Percentiles rank a stretch among this genome's conserved stretches.
Conservation (phyloP, 2,113 vertebrate species). For the Cyphomyrus discorhynchus region DNA sequence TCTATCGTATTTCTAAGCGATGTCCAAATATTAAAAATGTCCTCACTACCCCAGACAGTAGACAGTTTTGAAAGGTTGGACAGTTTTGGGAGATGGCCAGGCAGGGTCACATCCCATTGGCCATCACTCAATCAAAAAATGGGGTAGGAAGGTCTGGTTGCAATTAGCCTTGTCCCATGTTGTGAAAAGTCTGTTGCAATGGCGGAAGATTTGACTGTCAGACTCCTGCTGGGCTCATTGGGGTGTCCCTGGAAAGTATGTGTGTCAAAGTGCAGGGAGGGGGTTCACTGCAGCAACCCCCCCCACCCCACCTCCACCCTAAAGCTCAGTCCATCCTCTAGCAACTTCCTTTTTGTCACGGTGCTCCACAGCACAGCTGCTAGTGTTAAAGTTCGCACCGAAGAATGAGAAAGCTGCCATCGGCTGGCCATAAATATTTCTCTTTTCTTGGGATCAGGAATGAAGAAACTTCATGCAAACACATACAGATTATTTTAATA, state of each 20-base stretch:
- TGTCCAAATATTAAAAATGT: background rate
- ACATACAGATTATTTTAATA: slow-evolving; percentile 26
- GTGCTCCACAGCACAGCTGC: slow-evolving; percentile 46
- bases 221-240: slow-evolving; percentile 67
- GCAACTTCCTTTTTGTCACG: slow-evolving; percentile 34
- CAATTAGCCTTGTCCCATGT: slow-evolving; percentile 69
- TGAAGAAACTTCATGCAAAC: slow-evolving; percentile 42
- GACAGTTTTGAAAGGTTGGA: slow-evolving; percentile 62
- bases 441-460: slow-evolving; percentile 30
- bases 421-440: slow-evolving; percentile 36
- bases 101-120: slow-evolving; percentile 66
- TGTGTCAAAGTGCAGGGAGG: slow-evolving; percentile 47
- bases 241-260: slow-evolving; percentile 59
- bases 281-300: slow-evolving; percentile 38
- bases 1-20: background rate
- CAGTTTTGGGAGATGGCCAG: slow-evolving; percentile 56
- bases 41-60: slow-evolving; percentile 60
- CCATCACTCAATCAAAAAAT: slow-evolving; percentile 56
- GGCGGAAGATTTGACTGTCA: slow-evolving; percentile 68
- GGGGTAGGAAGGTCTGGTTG: slow-evolving; percentile 70
- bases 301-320: slow-evolving; percentile 21
- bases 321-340: slow-evolving; percentile 26
- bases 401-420: slow-evolving; percentile 33
- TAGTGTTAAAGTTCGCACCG: slow-evolving; percentile 39
- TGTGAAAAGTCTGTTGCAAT: slow-evolving; percentile 61